Conservation (phyloP, 92 coral and sea anemone genomes). For the Epizoanthus ramosus region DNA sequence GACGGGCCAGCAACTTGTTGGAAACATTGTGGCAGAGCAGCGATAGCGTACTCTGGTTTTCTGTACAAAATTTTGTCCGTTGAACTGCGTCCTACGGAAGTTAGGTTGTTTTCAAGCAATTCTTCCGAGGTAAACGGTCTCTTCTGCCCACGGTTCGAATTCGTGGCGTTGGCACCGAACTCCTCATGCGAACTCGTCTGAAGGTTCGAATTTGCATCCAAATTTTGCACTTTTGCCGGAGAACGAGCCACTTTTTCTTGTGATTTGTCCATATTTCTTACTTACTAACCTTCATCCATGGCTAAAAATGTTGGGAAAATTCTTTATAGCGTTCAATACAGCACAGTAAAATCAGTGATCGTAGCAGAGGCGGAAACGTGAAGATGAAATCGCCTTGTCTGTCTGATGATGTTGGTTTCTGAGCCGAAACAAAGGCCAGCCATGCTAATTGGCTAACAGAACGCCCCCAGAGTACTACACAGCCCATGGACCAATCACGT, state of each 20-base stretch:
- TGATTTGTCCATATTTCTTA: conserved; percentile 80
- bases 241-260: conserved; percentile 79
- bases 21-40: conserved; percentile 23
- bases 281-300: conserved; percentile 43
- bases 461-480: conserved; percentile 77
- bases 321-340: conserved; percentile 57
- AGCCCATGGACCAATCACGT: conserved; percentile 81
- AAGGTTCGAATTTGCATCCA: conserved; percentile 72
- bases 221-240: conserved; percentile 80
- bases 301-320: conserved; percentile 63
- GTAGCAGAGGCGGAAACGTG: conserved; percentile 75
- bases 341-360: conserved; percentile 58
- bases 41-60: conserved; percentile 33
- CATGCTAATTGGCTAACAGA: conserved; percentile 85
- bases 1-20: conserved; percentile 17
- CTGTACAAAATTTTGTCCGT: conserved; percentile 27
- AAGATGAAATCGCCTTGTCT: conserved; percentile 67
- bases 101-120: conserved; percentile 29
- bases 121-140: conserved; percentile 32
- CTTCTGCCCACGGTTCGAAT: conserved; percentile 34
- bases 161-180: conserved; percentile 36
- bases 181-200: conserved; percentile 46
- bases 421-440: conserved; percentile 80
- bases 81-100: conserved; percentile 28
- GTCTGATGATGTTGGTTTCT: conserved; percentile 75